Percentiles rank a stretch among this genome's conserved stretches.
Conservation (phyloP, 2,888 invertebrate genomes). For the Panopea generosa region DNA sequence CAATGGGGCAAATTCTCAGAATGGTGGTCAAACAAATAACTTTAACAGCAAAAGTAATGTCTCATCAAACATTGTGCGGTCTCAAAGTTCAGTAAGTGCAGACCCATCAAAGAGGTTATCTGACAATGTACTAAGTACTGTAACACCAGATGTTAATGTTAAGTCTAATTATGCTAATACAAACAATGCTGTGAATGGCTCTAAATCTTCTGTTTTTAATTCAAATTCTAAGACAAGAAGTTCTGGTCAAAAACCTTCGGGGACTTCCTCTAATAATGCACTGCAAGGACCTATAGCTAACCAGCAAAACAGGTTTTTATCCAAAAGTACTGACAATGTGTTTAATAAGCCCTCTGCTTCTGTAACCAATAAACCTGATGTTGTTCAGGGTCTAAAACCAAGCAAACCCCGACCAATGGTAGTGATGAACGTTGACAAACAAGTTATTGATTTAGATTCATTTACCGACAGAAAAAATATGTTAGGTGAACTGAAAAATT, state of each 20-base stretch:
- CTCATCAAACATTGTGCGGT: constrained; percentile 20
- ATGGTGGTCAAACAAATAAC: background rate
- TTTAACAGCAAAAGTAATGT: background rate
- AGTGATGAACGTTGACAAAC: constrained; percentile 56
- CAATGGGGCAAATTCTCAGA: background rate
- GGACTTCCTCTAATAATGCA: too few species aligned
- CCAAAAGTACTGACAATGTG: constrained; percentile 51
- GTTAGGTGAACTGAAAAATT: constrained; percentile 61
- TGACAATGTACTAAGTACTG: background rate
- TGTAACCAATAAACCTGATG: constrained; percentile 22
- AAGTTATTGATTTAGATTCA: constrained; percentile 57
- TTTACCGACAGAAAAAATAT: constrained; percentile 60
- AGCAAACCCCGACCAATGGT: constrained; percentile 38
- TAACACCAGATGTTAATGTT: background rate
- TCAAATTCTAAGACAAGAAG: too few species aligned
- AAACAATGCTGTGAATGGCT: too few species aligned
- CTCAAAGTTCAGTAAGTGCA: constrained; percentile 21
- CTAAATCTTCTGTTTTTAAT: too few species aligned
- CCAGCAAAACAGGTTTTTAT: constrained; percentile 43
- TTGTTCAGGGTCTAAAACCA: constrained; percentile 9
- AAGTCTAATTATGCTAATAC: background rate
- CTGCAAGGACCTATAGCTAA: constrained; percentile 44
- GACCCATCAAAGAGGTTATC: constrained; percentile 1
- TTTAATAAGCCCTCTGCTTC: constrained; percentile 2
- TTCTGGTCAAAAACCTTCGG: too few species aligned